Conservation (phyloP, 2,888 invertebrate species). For the Epinotia demarniana region DNA sequence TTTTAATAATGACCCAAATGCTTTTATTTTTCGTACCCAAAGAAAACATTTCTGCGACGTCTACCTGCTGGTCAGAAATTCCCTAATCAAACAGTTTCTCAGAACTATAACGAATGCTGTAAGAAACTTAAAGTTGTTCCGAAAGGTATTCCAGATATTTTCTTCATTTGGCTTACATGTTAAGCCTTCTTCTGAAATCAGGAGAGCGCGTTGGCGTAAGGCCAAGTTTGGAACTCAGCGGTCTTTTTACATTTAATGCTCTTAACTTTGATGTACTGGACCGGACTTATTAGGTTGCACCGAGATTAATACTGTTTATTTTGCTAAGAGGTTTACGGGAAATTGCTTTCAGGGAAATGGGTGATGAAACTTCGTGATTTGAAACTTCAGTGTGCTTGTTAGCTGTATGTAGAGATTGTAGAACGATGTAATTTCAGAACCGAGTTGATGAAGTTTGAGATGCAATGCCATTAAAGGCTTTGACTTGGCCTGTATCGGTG, state of each 20-base stretch:
- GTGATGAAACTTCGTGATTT: constrained; percentile 50
- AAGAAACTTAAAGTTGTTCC: not conserved
- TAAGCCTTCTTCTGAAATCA: constrained; percentile 56
- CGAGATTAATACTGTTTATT: constrained; percentile 75
- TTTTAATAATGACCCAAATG: no score
- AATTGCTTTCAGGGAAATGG: constrained; percentile 62
- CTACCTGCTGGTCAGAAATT: no score
- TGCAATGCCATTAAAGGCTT: constrained; percentile 38
- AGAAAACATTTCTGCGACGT: no score
- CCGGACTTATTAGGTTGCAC: constrained; percentile 65
- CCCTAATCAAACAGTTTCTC: no score
- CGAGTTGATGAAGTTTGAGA: constrained; percentile 36
- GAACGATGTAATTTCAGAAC: constrained; percentile 24
- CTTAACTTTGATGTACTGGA: constrained; percentile 78
- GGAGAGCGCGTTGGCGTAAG: constrained; percentile 61
- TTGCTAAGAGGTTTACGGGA: constrained; percentile 71
- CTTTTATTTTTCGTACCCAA: no score
- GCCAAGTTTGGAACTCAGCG: constrained; percentile 65
- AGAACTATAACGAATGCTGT: no score
- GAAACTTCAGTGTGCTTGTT: constrained; percentile 41
- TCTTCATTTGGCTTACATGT: constrained; percentile 54
- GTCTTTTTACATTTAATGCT: constrained; percentile 77
- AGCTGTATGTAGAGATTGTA: constrained; percentile 21
- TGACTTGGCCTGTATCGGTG: constrained; percentile 31
- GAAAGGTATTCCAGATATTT: constrained; percentile 44